phyloP scores from a whole-genome alignment of 2,888 invertebrate genomes.

The Chalcis sispes region DNA sequence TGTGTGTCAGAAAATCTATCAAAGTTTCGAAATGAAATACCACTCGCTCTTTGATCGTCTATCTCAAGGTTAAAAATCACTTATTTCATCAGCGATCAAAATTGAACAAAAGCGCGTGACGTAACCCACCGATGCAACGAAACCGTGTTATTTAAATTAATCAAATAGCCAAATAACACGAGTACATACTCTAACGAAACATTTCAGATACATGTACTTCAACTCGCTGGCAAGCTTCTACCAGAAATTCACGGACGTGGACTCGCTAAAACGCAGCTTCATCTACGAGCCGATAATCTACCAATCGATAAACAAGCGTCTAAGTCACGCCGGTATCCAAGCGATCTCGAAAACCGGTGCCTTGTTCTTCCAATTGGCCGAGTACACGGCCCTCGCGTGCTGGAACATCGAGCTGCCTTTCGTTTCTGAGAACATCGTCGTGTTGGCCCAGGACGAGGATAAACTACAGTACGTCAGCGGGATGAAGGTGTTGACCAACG shows the following conservation, averaged over 20 bases:
- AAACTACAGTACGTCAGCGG: conserved; percentile 73
- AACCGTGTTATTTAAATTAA: too few relatives aligned
- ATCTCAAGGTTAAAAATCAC: too few relatives aligned
- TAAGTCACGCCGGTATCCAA: conserved; percentile 74
- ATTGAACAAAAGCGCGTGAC: too few relatives aligned
- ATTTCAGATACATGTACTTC: conserved; percentile 74
- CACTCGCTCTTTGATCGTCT: too few relatives aligned
- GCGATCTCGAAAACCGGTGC: conserved; percentile 72
- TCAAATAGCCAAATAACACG: too few relatives aligned
- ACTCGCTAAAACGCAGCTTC: conserved; percentile 67
- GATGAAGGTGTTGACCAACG: conserved; percentile 71
- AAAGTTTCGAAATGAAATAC: too few relatives aligned
- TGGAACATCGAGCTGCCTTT: conserved; percentile 75
- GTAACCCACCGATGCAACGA: too few relatives aligned
- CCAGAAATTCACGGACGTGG: conserved; percentile 69
- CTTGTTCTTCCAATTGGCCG: conserved; percentile 75
- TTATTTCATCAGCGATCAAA: too few relatives aligned
- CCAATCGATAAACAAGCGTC: conserved; percentile 69
- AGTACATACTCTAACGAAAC: conserved; percentile 1
- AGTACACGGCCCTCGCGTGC: conserved; percentile 73
- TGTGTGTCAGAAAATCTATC: too few relatives aligned
- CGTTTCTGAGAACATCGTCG: conserved; percentile 69
- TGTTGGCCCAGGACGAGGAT: conserved; percentile 68
- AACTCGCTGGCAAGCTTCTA: conserved; percentile 73
- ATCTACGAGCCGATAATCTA: conserved; percentile 67